Evolutionary conservation across 2,888 invertebrate genomes (phyloP).

Genomic region (Erebia epiphron): DNA sequence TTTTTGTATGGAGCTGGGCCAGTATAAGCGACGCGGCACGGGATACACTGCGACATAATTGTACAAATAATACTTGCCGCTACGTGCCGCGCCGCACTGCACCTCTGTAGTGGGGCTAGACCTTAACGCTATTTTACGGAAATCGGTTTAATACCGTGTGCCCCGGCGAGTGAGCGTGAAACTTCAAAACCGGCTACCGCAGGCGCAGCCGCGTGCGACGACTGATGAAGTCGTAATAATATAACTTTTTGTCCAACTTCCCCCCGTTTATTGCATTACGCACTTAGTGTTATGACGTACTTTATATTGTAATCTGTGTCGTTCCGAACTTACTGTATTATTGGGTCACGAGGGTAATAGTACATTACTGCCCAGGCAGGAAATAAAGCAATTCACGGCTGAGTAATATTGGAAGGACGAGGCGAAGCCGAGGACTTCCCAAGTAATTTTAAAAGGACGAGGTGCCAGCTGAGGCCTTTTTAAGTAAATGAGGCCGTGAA

Average conservation of each 20-base stretch:
- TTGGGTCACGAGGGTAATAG: background rate
- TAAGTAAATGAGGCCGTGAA: too few relatives aligned
- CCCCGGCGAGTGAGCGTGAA: background rate
- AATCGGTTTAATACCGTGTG: background rate
- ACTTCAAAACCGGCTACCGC: constrained; percentile 29
- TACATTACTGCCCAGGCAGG: too few relatives aligned
- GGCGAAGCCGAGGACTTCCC: too few relatives aligned
- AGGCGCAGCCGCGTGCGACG: constrained; percentile 17
- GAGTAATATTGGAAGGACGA: background rate
- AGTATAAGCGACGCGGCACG: too few relatives aligned
- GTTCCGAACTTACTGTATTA: background rate
- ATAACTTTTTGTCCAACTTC: constrained; percentile 20
- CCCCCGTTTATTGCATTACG: constrained; percentile 27
- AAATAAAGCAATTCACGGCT: too few relatives aligned
- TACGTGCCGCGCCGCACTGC: too few relatives aligned
- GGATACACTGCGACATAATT: too few relatives aligned
- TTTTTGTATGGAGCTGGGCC: too few relatives aligned
- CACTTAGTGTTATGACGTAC: constrained; percentile 14
- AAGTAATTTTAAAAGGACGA: too few relatives aligned
- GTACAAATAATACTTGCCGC: too few relatives aligned
- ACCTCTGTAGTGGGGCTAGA: background rate
- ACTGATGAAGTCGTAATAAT: constrained; percentile 34
- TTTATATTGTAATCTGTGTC: background rate
- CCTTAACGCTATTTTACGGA: background rate
- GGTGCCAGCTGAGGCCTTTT: too few relatives aligned